These are phyloP conservation scores for Epinotia nisella DNA, from an alignment of 2,888 invertebrate genomes.

Conservation along the genomic window DNA sequence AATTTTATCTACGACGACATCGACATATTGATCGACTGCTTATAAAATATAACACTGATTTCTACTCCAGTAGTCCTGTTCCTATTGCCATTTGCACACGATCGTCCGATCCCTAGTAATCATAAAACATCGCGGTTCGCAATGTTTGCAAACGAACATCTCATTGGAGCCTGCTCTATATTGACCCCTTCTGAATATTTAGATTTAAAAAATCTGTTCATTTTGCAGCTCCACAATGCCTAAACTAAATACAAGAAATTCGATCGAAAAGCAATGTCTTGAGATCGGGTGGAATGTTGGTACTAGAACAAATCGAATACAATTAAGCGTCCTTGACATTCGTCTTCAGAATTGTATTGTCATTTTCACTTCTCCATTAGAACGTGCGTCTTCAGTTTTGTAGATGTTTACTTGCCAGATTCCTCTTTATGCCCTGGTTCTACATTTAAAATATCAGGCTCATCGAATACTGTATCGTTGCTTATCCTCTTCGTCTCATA, in stretches of 20 bases:
- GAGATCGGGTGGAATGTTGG: neutral
- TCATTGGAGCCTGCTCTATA: no score
- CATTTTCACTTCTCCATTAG: neutral
- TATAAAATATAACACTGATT: no score
- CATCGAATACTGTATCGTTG: neutral
- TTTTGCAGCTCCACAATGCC: neutral
- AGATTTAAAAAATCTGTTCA: neutral
- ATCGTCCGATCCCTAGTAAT: no score
- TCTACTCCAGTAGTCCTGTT: no score
- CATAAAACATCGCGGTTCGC: no score
- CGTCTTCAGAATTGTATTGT: neutral
- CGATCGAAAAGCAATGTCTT: neutral
- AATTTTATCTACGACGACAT: no score
- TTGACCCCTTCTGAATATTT: neutral
- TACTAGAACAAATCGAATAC: neutral
- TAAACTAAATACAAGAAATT: neutral
- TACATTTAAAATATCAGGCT: neutral
- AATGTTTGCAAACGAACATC: no score
- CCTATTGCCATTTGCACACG: no score
- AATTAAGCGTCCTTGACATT: neutral
- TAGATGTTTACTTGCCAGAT: neutral
- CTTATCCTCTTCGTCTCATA: constrained; percentile 9
- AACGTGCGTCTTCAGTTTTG: neutral
- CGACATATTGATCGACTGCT: no score
- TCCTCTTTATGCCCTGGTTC: neutral